Base-by-base conservation (phyloP, 64 coral and sea anemone species). In the Pachyseris speciosa region DNA sequence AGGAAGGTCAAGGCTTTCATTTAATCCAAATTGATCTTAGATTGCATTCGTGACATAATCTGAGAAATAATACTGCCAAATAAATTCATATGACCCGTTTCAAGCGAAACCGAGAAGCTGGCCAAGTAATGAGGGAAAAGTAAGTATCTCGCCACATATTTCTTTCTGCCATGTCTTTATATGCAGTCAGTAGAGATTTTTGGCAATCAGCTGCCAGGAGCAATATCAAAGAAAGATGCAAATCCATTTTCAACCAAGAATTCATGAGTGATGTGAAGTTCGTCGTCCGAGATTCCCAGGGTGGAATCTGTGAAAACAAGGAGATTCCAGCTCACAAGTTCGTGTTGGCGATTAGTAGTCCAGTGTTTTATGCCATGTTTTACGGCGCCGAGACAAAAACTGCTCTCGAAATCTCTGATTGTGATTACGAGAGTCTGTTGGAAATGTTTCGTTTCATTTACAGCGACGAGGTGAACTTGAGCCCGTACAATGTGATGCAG, bases 381-480 rank as follows among this genome's bases (percentile, higher is more conserved):
- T 75, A 74, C 39, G 89, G 89, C 34, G 68, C 69, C 7, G 80
- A 92, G 47, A 52, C 38, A 15, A 85, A 47, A 16, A 24, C 74
- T 16, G 40, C 27, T 17, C 47, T 85, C 74, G 50, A 84, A 1
- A 30, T 65, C 36, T 72, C 69, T 50, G 69, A 85, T 37, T 92
- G 80, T 19, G 51, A 85, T 4, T 64, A 22, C 20, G 38, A 65
- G 40, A 85, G 80, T 26, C 64, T 51, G 61, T 60, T 85, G 16
- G 80, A 92, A 51, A 75, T 92, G 70, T 70, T 91, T 40, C 89
- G 89, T 52, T 91, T 84, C 65, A 53, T 91, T 5, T 91, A 91
- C 80, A 73, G 78, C 72, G 89, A 91, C 49, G 79, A 91, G 81
- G 37, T 74, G 70, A 78, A 74, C 26, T 71, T 91, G 25, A 64